These are phyloP conservation scores for Drosophila leontia DNA, from an alignment of 1,140 invertebrate genomes.

Conservation along the genomic window DNA sequence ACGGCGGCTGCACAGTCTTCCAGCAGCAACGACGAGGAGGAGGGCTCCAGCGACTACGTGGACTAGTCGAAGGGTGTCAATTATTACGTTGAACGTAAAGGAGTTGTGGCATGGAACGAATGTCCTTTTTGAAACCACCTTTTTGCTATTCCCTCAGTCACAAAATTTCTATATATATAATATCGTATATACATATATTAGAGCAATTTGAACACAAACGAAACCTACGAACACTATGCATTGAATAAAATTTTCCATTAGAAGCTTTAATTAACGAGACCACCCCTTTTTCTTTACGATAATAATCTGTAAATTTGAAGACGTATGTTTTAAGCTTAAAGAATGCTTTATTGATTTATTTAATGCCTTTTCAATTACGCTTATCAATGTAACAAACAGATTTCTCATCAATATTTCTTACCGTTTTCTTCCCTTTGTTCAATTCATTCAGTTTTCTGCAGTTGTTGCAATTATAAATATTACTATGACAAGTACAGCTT, in stretches of 20 bases:
- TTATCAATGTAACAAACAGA: conserved; percentile 83
- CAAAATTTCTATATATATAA: conserved; percentile 54
- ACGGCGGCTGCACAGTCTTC: conserved; percentile 83
- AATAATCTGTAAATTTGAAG: too few species aligned
- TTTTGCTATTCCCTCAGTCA: conserved; percentile 53
- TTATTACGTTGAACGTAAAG: conserved; percentile 16
- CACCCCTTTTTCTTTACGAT: background rate
- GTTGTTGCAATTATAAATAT: conserved; percentile 77
- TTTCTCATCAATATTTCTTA: conserved; percentile 74
- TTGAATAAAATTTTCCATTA: conserved; percentile 63
- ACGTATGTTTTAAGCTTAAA: conserved; percentile 60
- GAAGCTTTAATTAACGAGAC: conserved; percentile 59
- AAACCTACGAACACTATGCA: conserved; percentile 30
- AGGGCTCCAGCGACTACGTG: conserved; percentile 85
- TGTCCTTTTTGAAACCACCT: conserved; percentile 47
- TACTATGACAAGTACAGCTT: conserved; percentile 76
- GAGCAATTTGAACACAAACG: conserved; percentile 43
- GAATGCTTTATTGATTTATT: conserved; percentile 80
- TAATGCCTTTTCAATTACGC: conserved; percentile 79
- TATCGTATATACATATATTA: conserved; percentile 23
- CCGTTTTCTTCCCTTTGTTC: conserved; percentile 41
- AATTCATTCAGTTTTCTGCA: conserved; percentile 44
- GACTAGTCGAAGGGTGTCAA: conserved; percentile 63
- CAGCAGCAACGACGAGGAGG: conserved; percentile 85
- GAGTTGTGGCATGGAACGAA: conserved; percentile 1